These are phyloP conservation scores for Varanus komodoensis DNA, from an alignment of 2,113 vertebrate genomes.

Conservation along the genomic window DNA sequence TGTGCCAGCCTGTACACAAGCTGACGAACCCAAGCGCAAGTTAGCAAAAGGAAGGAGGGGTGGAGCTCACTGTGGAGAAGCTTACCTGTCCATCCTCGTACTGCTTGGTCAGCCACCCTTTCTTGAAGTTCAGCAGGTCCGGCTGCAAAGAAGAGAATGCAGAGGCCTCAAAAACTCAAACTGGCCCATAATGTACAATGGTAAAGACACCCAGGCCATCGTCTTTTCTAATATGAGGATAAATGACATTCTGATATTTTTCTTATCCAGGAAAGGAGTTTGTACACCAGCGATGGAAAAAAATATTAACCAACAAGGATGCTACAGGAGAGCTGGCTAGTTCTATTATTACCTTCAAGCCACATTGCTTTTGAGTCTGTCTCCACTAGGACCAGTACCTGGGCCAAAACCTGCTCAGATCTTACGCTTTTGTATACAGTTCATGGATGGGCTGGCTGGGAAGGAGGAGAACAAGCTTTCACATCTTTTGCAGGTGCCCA, in stretches of 20 bases:
- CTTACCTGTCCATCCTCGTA: conserved; percentile 94
- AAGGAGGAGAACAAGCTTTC: background rate
- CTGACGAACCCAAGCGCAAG: background rate
- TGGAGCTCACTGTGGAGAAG: background rate
- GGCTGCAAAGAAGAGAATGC: conserved; percentile 77
- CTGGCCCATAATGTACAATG: no score
- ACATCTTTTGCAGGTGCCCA: background rate
- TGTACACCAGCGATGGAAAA: background rate
- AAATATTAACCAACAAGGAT: background rate
- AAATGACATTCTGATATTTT: background rate
- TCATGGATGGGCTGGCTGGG: background rate
- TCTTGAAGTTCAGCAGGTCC: conserved; percentile 97
- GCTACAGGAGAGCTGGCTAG: background rate
- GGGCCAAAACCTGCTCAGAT: background rate
- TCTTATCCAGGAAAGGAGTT: background rate
- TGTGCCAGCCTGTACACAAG: no score
- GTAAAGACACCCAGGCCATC: background rate
- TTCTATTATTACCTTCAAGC: background rate
- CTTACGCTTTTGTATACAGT: background rate
- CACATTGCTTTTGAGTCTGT: background rate
- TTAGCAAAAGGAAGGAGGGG: no score
- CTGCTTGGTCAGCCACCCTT: conserved; percentile 99
- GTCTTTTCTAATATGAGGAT: background rate
- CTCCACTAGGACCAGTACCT: background rate
- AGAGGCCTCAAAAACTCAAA: background rate